Conservation (phyloP, 2,888 invertebrate species). For the Eupithecia pulchellata region DNA sequence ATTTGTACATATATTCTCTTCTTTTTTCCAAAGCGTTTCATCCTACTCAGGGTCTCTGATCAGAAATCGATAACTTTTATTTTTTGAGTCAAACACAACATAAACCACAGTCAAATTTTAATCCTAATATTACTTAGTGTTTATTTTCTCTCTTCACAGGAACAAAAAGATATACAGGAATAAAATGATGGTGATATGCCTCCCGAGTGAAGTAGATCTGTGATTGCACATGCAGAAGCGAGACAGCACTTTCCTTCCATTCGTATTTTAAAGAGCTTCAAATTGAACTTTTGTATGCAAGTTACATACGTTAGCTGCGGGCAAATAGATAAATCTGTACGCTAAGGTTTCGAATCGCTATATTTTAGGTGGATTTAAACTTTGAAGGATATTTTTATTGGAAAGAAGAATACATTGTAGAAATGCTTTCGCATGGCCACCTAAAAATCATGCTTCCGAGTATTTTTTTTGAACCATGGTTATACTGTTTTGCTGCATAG, state of each 20-base stretch:
- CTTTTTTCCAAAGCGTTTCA: too few species aligned
- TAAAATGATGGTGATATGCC: background rate
- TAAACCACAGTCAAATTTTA: too few species aligned
- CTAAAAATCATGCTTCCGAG: too few species aligned
- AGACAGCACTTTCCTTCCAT: slow-evolving; percentile 50
- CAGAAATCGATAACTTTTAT: too few species aligned
- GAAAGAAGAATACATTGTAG: background rate
- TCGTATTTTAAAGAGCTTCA: slow-evolving; percentile 42
- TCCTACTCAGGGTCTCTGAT: too few species aligned
- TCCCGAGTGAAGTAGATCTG: background rate
- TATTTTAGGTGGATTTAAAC: slow-evolving; percentile 30
- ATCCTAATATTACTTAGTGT: too few species aligned
- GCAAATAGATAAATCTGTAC: slow-evolving; percentile 36
- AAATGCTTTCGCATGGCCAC: background rate
- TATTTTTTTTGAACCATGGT: too few species aligned
- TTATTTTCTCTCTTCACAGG: too few species aligned
- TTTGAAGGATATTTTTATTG: slow-evolving; percentile 28
- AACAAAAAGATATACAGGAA: too few species aligned
- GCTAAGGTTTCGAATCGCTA: slow-evolving; percentile 34
- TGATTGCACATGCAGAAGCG: slow-evolving; percentile 36
- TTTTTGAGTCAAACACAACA: too few species aligned
- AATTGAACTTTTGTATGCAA: slow-evolving; percentile 42
- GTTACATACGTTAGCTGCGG: slow-evolving; percentile 37
- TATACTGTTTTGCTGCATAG: too few species aligned
- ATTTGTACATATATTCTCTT: too few species aligned